These are phyloP conservation scores for Mesitornis unicolor DNA, from an alignment of 2,113 vertebrate species.

Conservation along the genomic window DNA sequence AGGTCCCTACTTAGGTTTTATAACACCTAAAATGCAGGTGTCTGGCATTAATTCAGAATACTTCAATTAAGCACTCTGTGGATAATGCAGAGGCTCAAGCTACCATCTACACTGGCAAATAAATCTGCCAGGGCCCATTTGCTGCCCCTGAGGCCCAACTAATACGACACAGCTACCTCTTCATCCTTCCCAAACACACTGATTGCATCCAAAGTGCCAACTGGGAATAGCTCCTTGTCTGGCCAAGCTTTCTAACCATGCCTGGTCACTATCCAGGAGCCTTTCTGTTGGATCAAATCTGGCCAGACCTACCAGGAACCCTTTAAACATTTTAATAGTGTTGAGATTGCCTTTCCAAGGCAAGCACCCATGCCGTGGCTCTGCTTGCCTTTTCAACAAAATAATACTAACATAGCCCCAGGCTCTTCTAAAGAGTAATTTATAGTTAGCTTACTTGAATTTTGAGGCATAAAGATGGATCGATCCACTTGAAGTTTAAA, in stretches of 20 bases:
- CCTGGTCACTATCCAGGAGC: background rate
- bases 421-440: background rate
- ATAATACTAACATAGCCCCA: background rate
- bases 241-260: background rate
- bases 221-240: background rate
- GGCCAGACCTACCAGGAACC: background rate
- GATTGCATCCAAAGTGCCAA: background rate
- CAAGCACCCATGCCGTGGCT: background rate
- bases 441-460: background rate
- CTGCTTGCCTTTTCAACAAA: background rate
- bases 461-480: background rate
- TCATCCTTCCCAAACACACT: background rate
- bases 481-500: background rate
- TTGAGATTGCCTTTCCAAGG: background rate
- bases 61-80: background rate
- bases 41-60: background rate
- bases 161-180: background rate
- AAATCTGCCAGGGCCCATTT: background rate
- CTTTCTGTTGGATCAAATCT: background rate
- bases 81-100: background rate
- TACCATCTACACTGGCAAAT: background rate
- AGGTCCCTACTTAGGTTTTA: background rate
- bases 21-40: conserved; percentile 43
- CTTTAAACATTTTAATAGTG: background rate
- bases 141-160: background rate